These are phyloP conservation scores for Tragelaphus oryx DNA, from an alignment of 2,797 vertebrate species.

Conservation along the genomic window DNA sequence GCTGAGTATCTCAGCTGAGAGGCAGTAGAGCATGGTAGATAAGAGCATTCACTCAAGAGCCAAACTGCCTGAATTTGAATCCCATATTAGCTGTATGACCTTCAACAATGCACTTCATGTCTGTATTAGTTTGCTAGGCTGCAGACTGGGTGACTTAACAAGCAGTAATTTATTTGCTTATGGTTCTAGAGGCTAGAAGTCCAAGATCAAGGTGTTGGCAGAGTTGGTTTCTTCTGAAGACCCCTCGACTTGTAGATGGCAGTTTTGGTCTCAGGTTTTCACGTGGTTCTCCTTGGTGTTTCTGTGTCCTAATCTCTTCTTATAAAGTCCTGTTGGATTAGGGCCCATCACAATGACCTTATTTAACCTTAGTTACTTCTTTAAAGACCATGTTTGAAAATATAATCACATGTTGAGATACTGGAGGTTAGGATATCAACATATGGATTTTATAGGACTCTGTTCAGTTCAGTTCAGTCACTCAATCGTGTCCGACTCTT, in stretches of 20 bases:
- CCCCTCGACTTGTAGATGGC: neutral
- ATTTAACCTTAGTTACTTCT: constrained; percentile 29
- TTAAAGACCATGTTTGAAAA: constrained; percentile 3
- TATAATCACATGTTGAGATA: neutral
- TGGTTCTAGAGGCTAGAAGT: neutral
- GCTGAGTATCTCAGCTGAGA: neutral
- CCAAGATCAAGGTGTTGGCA: neutral
- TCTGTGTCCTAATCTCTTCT: neutral
- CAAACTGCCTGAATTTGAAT: neutral
- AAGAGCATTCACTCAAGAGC: neutral
- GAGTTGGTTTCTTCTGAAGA: neutral
- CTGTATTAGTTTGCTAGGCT: neutral
- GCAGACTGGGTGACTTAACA: neutral
- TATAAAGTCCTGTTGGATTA: neutral
- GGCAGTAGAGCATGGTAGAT: neutral
- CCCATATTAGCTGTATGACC: neutral
- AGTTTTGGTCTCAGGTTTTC: neutral
- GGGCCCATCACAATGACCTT: neutral
- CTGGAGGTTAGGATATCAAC: neutral
- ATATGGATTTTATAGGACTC: neutral
- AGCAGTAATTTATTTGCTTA: neutral
- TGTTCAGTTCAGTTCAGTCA: too few relatives aligned
- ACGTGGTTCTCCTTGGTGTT: neutral
- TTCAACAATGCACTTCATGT: neutral
- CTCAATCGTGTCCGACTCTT: too few relatives aligned